Base-by-base conservation (phyloP, 2,888 invertebrate species). In the Selenia dentaria region DNA sequence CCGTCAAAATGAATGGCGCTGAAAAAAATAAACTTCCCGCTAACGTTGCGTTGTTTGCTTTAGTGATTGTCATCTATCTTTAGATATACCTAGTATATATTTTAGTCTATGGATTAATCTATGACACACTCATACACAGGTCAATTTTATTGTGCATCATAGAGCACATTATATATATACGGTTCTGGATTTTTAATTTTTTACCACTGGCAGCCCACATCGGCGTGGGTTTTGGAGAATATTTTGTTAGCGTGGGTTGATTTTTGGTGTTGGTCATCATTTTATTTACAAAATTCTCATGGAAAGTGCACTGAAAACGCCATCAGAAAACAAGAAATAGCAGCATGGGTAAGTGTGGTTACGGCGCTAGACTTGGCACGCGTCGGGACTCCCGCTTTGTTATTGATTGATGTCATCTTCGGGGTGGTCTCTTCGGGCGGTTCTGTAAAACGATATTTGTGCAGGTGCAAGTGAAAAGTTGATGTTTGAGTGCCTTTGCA, bases 201-300 rank as follows among this genome's bases (percentile, higher is more conserved):
- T 51, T 41, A 70, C 51, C 8, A 34, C 54, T 72, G 78, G 83
- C 82, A 89, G 81, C 80, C 75, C 76, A 71, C 62, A 67, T 81
- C 80, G 83, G 89, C 89, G 88, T 88, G 87, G 89, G 89, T 87
- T 52, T 45, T 79, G 73, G 69, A 75, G 70, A 57, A 62, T 70
- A 71, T 72, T 16, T 77, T 81, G 80, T 78, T 86, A 69, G 88
- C 88, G 88, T 87, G 87, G 86, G 84, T 83, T 73, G 70, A 22
- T 8, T 6, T 18, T 6, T 2, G 4, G 16, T 16, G 16, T 2
- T 16, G 4, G 68, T 67, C 64, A 68, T 67, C n/a, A 76, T 67
- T 67, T 50, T 68, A 70, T 67, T 70, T 66, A 66, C 60, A 33
- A 37, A 37, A 14, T 29, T 28, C 24, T 2, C 27, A 22, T 51